A percentile compares a stretch with the other conserved stretches of the same genome.
These are phyloP conservation scores for Caradrina kadenii DNA, from an alignment of 2,888 invertebrate genomes.

Conservation along the genomic window DNA sequence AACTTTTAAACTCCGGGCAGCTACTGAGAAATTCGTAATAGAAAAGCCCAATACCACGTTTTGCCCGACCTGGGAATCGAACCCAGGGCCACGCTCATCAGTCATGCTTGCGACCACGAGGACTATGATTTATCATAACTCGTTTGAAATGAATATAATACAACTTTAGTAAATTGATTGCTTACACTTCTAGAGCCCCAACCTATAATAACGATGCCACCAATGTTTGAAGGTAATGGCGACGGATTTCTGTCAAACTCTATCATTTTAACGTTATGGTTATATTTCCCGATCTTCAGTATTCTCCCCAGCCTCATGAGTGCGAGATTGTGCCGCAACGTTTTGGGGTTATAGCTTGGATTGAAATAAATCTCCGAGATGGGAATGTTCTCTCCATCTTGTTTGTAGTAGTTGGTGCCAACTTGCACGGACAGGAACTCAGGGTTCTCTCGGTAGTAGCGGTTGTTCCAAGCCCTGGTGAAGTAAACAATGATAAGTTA, in stretches of 20 bases:
- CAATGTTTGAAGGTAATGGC: conserved; percentile 68
- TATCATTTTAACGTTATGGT: conserved; percentile 73
- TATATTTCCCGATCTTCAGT: conserved; percentile 62
- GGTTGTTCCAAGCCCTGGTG: conserved; percentile 82
- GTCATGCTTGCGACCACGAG: no score
- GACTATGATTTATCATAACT: no score
- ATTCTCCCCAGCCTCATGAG: conserved; percentile 72
- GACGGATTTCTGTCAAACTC: conserved; percentile 69
- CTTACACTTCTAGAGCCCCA: conserved; percentile 82
- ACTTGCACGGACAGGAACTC: conserved; percentile 78
- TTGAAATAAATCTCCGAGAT: conserved; percentile 80
- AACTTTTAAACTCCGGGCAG: no score
- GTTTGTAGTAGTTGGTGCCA: conserved; percentile 75
- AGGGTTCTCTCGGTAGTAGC: conserved; percentile 83
- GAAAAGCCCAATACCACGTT: no score
- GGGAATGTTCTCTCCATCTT: conserved; percentile 76
- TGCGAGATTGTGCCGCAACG: conserved; percentile 78
- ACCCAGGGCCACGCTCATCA: no score
- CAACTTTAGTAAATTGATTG: not conserved
- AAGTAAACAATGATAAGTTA: not conserved
- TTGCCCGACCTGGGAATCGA: no score
- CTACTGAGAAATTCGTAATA: no score
- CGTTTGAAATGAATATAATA: no score
- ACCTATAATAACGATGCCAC: conserved; percentile 78
- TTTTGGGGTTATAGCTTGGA: conserved; percentile 77